Conservation (phyloP, 2,797 vertebrate species). For the Acridotheres tristis region DNA sequence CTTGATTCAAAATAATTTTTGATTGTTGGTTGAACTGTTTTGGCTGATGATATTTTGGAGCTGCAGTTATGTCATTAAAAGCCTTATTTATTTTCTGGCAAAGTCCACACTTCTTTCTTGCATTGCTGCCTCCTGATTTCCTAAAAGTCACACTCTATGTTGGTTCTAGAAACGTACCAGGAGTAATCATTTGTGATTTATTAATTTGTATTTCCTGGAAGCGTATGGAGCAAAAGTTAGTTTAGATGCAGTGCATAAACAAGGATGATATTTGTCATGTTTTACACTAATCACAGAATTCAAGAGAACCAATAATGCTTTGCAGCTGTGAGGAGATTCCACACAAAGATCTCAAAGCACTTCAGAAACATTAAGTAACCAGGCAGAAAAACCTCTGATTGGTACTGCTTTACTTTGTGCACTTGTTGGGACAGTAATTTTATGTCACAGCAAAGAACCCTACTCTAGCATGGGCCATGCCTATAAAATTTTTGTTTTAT, state of each 20-base stretch:
- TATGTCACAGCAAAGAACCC: not conserved
- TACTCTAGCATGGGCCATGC: not conserved
- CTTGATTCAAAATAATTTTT: constrained; percentile 56
- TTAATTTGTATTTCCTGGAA: constrained; percentile 56
- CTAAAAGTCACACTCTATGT: constrained; percentile 1
- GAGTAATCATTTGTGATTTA: constrained; percentile 32
- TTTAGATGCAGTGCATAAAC: constrained; percentile 58
- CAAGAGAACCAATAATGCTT: constrained; percentile 51
- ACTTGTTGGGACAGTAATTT: not conserved
- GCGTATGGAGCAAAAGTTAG: constrained; percentile 21
- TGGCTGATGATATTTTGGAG: constrained; percentile 55
- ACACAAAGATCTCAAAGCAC: constrained; percentile 26
- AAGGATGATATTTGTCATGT: constrained; percentile 36
- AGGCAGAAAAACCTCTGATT: not conserved
- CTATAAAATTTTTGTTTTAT: not conserved
- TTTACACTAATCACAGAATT: constrained; percentile 46
- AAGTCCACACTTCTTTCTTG: not conserved
- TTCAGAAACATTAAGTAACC: constrained; percentile 42
- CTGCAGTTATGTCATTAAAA: constrained; percentile 59
- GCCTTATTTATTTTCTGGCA: constrained; percentile 44
- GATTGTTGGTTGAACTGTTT: constrained; percentile 53
- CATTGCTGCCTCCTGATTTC: constrained; percentile 34
- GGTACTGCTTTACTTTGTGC: constrained; percentile 16
- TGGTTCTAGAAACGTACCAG: constrained; percentile 32
- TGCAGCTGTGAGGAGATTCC: constrained; percentile 51